Conservation (phyloP, 2,797 vertebrate genomes). For the Gymnodraco acuticeps region DNA sequence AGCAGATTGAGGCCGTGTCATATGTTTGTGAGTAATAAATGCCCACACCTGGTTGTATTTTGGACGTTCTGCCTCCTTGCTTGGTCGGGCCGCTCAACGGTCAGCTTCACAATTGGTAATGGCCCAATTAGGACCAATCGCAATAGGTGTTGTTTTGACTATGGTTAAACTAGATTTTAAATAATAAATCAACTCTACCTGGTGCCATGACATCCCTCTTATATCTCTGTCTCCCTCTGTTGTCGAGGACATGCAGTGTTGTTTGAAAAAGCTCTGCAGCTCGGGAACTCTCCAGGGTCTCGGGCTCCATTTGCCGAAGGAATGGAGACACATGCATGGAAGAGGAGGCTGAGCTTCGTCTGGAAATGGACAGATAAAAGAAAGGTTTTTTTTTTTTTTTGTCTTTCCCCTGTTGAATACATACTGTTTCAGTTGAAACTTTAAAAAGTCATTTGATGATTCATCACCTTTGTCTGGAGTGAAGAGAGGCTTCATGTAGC, state of each 20-base stretch:
- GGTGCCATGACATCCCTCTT: conserved; percentile 70
- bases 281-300: conserved; percentile 77
- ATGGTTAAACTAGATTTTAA: neutral
- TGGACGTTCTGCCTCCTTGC: too few species aligned
- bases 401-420: neutral
- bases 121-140: neutral
- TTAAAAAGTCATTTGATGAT: neutral
- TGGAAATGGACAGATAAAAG: conserved; percentile 42
- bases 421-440: neutral
- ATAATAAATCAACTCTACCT: conserved; percentile 77
- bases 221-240: conserved; percentile 66
- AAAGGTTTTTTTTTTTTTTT: neutral
- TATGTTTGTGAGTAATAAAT: too few species aligned
- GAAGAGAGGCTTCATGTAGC: conserved; percentile 63
- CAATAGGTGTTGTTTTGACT: too few species aligned
- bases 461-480: conserved; percentile 79
- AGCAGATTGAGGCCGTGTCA: too few species aligned
- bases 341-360: conserved; percentile 50
- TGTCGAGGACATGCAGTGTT: conserved; percentile 78
- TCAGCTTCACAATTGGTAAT: neutral
- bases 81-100: too few species aligned
- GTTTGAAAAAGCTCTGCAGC: conserved; percentile 89
- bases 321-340: conserved; percentile 77
- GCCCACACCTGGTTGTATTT: too few species aligned
- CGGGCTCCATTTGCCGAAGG: conserved; percentile 78